A percentile compares a stretch with the other conserved stretches of the same genome.
phyloP scores from a whole-genome alignment of 2,113 vertebrate genomes.

The Prionailurus viverrinus region DNA sequence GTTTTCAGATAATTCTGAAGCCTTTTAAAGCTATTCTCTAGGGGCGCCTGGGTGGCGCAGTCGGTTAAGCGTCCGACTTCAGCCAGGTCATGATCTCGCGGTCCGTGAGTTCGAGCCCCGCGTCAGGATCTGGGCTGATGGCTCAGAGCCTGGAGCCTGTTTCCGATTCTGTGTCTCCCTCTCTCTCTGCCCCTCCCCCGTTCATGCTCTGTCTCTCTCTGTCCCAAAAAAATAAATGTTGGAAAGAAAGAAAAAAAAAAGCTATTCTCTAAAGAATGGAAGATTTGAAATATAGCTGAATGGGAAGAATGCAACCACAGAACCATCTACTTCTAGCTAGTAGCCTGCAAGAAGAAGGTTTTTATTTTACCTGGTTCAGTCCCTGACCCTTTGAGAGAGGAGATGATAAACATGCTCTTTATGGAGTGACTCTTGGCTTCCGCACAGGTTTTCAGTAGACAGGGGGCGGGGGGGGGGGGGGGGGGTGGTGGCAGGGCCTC shows the following conservation, averaged over 20 bases:
- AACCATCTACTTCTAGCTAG: not conserved
- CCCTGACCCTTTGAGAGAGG: not conserved
- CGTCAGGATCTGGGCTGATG: too few species aligned
- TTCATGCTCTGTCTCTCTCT: too few species aligned
- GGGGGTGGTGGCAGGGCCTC: not conserved
- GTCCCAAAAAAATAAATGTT: too few species aligned
- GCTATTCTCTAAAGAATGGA: not conserved
- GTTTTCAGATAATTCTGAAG: constrained; percentile 8
- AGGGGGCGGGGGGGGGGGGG: not conserved
- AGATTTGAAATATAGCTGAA: not conserved
- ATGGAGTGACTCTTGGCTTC: not conserved
- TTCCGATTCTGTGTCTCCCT: too few species aligned
- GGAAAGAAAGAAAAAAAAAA: not conserved
- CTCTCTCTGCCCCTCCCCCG: too few species aligned
- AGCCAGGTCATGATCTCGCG: too few species aligned
- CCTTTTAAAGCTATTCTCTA: not conserved
- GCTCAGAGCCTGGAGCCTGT: too few species aligned
- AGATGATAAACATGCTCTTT: not conserved
- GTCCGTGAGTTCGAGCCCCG: too few species aligned
- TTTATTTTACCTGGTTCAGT: not conserved
- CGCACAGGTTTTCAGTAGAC: not conserved
- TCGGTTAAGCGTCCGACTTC: too few species aligned
- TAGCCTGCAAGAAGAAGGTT: not conserved
- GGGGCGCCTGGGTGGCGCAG: too few species aligned
- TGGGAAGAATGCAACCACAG: not conserved